Base-by-base conservation (phyloP, 2,888 invertebrate genomes). In the Apamea epomidion region DNA sequence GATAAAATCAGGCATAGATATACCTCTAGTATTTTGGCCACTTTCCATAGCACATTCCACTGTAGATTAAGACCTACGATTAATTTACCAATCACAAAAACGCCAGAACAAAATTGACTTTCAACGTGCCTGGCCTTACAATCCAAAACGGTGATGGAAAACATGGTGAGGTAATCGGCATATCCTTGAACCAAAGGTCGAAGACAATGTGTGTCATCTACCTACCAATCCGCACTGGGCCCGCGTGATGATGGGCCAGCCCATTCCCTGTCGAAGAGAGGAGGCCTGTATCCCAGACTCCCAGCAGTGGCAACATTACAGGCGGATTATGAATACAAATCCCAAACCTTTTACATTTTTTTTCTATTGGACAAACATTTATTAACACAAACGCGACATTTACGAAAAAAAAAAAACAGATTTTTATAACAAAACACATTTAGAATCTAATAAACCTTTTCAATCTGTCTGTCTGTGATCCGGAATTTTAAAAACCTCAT, bases 401-500 rank as follows among this genome's bases (percentile, higher is more conserved):
- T 25, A 14, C 18, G 25, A 77, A 64, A 45, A 64, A 76, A 76
- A 42, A 54, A 0, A 29, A 14, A 32, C 32, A 42, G 21, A 68
- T 80, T 29, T 68, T 25, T 21, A 3, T 32, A 51, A 80, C 25
- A 45, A 73, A 69, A 62, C 45, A 62, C 25, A 54, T 76, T 76
- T 58, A 64, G 62, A 76, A 68, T 48, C 6, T 62, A 81, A 64
- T 65, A 73, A 82, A 82, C 48, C 54, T 73, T 65, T 82, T 65
- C 32, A 70, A 78, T 78, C 58, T 51, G 51, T 82, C 58, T 62
- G 64, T 60, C 10, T 70, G 51, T 78, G 69, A 58, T 74, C 21
- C 32, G 65, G 83, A 78, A 78, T 82, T 82, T 81, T 70, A 78
- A 73, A 73, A 54, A 45, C 60, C 78, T 78, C 73, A 70, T 82